Percentiles rank a stretch among this genome's conserved stretches.
phyloP scores from a whole-genome alignment of 1,140 invertebrate species.

The Eriosoma lanigerum region DNA sequence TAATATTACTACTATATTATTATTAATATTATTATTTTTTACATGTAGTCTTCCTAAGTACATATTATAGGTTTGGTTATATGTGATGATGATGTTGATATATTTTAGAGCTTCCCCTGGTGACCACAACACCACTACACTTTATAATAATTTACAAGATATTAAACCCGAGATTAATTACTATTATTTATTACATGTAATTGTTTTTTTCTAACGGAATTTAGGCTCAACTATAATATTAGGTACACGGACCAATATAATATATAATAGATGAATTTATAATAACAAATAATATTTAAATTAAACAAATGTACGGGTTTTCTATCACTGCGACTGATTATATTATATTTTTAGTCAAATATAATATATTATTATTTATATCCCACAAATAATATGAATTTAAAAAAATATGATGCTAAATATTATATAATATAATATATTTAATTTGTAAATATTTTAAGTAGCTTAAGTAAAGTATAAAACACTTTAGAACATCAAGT shows the following conservation, averaged over 20 bases:
- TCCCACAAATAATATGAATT: too few species aligned
- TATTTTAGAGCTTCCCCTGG: slow-evolving; percentile 13
- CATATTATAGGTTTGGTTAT: slow-evolving; percentile 18
- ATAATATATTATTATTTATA: too few species aligned
- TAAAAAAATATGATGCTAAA: too few species aligned
- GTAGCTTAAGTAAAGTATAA: too few species aligned
- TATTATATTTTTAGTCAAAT: too few species aligned
- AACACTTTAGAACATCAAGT: too few species aligned
- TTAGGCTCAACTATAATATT: slow-evolving; percentile 29
- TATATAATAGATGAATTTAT: background rate
- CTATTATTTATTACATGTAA: background rate
- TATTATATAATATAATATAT: too few species aligned
- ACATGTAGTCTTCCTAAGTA: slow-evolving; percentile 22
- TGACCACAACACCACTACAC: background rate
- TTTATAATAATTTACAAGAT: background rate
- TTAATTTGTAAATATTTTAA: too few species aligned
- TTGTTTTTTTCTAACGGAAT: background rate
- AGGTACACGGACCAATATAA: slow-evolving; percentile 32
- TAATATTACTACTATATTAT: slow-evolving; percentile 14
- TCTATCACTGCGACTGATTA: background rate
- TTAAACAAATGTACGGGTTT: too few species aligned
- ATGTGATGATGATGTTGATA: background rate
- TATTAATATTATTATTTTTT: slow-evolving; percentile 31
- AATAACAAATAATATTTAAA: background rate
- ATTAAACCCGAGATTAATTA: background rate